These are phyloP conservation scores for Smutsia gigantea DNA, from an alignment of 2,797 vertebrate genomes.

Conservation along the genomic window DNA sequence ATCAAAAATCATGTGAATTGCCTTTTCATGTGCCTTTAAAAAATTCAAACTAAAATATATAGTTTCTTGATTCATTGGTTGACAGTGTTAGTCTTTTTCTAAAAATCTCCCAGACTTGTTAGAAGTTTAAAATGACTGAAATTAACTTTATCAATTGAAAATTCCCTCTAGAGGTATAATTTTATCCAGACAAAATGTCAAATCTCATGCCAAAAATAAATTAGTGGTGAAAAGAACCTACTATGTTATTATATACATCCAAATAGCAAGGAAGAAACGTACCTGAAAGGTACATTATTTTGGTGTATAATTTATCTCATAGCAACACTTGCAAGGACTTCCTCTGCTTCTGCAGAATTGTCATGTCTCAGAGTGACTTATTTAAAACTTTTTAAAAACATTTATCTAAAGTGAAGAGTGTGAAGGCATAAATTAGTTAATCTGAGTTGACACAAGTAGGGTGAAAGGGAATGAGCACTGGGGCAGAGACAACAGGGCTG, in stretches of 20 bases:
- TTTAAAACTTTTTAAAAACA: constrained; percentile 1
- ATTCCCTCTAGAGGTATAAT: constrained; percentile 32
- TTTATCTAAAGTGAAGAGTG: constrained; percentile 34
- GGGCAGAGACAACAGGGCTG: background rate
- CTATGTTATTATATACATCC: background rate
- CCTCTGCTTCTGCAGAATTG: background rate
- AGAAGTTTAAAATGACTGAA: constrained; percentile 49
- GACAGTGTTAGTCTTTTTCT: constrained; percentile 44
- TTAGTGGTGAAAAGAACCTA: background rate
- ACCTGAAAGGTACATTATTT: constrained; percentile 38
- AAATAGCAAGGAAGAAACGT: background rate
- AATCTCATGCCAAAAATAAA: constrained; percentile 41
- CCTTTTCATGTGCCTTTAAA: constrained; percentile 44
- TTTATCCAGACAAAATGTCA: constrained; percentile 49
- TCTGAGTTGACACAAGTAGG: background rate
- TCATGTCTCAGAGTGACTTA: constrained; percentile 47
- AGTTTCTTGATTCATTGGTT: constrained; percentile 37
- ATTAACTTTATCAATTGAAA: constrained; percentile 55
- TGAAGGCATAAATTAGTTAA: constrained; percentile 18
- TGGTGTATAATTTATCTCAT: constrained; percentile 37
- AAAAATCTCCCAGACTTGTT: constrained; percentile 32
- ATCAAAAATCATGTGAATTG: constrained; percentile 19
- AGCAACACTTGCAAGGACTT: constrained; percentile 11
- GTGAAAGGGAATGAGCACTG: background rate
- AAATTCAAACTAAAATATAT: constrained; percentile 31